A percentile compares a stretch with the other conserved stretches of the same genome.
Evolutionary conservation across 2,797 vertebrate genomes (phyloP).

Genomic region (Zenarchopterus dispar): DNA sequence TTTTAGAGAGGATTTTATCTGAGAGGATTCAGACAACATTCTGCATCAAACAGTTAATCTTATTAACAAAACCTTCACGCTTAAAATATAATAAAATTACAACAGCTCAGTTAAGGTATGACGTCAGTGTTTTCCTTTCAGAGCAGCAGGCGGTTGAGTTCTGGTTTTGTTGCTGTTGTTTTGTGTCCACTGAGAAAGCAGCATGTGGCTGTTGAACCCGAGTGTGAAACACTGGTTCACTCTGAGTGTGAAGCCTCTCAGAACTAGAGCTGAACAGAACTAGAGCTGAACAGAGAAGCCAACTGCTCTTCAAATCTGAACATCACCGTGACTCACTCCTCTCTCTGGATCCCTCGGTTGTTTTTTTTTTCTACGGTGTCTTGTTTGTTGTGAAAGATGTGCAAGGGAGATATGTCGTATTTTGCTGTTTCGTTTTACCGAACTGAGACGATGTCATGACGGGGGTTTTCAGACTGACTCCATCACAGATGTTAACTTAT

Average conservation of each 20-base stretch:
- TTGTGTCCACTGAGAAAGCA: too few relatives aligned
- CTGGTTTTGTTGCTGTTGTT: too few relatives aligned
- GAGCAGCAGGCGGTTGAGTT: neutral
- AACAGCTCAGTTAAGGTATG: neutral
- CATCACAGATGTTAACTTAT: constrained; percentile 53
- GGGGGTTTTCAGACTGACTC: neutral
- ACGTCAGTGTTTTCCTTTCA: neutral
- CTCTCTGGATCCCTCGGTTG: neutral
- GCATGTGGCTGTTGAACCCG: too few relatives aligned
- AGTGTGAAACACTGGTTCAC: too few relatives aligned
- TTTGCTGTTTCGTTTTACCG: constrained; percentile 11
- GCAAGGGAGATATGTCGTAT: neutral
- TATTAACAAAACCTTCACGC: too few relatives aligned
- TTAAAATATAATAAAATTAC: neutral
- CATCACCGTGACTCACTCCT: constrained; percentile 3
- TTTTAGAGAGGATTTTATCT: neutral
- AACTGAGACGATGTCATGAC: constrained; percentile 3
- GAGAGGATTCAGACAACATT: neutral
- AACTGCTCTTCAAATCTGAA: neutral
- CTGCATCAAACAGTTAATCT: too few relatives aligned
- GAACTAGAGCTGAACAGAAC: neutral
- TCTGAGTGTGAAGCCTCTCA: too few relatives aligned
- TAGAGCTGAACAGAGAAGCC: too few relatives aligned
- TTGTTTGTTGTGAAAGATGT: neutral
- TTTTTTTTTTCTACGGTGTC: too few relatives aligned